Evolutionary conservation across 2,888 invertebrate species (phyloP).

Genomic region (Bimastos eiseni): DNA sequence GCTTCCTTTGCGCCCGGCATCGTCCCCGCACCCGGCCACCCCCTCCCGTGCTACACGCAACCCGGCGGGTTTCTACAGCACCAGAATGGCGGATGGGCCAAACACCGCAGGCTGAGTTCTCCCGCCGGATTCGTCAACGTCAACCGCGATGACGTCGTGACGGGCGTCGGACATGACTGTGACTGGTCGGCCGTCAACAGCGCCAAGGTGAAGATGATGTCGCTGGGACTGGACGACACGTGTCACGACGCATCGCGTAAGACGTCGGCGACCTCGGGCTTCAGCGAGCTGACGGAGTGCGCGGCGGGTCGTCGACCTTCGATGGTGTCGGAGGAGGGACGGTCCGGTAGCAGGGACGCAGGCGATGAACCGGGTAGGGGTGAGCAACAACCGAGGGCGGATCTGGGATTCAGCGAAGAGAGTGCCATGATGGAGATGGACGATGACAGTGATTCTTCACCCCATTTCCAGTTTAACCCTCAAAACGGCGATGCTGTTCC

Average conservation of each 20-base stretch:
- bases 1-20: not conserved
- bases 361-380: not conserved
- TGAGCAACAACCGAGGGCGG: not conserved
- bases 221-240: slow-evolving; percentile 26
- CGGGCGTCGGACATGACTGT: not conserved
- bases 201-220: not conserved
- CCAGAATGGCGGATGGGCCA: not conserved
- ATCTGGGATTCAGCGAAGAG: slow-evolving; percentile 27
- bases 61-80: not conserved
- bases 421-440: not conserved
- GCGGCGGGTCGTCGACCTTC: slow-evolving; percentile 7
- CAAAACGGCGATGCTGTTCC: not conserved
- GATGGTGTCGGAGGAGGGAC: not conserved
- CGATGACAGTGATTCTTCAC: not conserved
- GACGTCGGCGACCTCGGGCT: slow-evolving; percentile 30
- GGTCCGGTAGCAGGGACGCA: not conserved
- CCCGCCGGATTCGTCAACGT: not conserved
- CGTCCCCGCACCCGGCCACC: not conserved
- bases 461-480: not conserved
- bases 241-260: slow-evolving; percentile 27
- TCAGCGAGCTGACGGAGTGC: slow-evolving; percentile 30
- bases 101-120: not conserved
- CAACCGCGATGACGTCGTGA: not conserved
- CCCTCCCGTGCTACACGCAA: not conserved
- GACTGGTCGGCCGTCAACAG: slow-evolving; percentile 19